A percentile compares a stretch with the other conserved stretches of the same genome.
These are phyloP conservation scores for Brachyalestes nurse DNA, from an alignment of 2,797 vertebrate species.

Conservation along the genomic window DNA sequence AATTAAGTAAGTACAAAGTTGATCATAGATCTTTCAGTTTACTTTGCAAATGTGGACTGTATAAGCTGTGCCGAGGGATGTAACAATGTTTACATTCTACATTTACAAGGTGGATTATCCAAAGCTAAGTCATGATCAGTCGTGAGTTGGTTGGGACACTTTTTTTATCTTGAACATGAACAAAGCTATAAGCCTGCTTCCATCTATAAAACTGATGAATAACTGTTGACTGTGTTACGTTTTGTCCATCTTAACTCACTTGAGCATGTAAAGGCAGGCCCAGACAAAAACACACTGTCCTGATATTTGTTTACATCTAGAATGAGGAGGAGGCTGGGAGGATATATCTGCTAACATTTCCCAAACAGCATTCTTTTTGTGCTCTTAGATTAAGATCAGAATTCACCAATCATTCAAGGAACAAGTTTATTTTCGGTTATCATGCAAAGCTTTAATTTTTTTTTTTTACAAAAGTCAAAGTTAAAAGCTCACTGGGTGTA, in stretches of 20 bases:
- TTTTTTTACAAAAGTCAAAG: neutral
- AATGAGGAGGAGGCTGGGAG: slow-evolving; percentile 27
- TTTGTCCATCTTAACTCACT: neutral
- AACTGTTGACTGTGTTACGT: neutral
- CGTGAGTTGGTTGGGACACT: neutral
- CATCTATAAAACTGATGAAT: neutral
- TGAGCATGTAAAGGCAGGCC: neutral
- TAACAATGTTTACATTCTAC: no score
- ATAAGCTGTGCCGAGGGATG: no score
- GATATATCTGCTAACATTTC: slow-evolving; percentile 6
- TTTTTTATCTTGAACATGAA: neutral
- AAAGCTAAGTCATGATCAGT: neutral
- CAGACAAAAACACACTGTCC: neutral
- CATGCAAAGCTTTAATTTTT: neutral
- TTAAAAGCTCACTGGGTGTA: neutral
- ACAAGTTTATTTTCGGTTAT: neutral
- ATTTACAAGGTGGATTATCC: no score
- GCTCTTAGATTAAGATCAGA: slow-evolving; percentile 6
- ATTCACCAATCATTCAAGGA: neutral
- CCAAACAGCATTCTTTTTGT: neutral
- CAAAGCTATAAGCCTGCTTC: neutral
- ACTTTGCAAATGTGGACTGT: no score
- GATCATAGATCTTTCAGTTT: no score
- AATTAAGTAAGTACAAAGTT: no score
- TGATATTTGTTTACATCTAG: slow-evolving; percentile 11